phyloP scores from a whole-genome alignment of 2,888 invertebrate species.

The Aricia artaxerxes region DNA sequence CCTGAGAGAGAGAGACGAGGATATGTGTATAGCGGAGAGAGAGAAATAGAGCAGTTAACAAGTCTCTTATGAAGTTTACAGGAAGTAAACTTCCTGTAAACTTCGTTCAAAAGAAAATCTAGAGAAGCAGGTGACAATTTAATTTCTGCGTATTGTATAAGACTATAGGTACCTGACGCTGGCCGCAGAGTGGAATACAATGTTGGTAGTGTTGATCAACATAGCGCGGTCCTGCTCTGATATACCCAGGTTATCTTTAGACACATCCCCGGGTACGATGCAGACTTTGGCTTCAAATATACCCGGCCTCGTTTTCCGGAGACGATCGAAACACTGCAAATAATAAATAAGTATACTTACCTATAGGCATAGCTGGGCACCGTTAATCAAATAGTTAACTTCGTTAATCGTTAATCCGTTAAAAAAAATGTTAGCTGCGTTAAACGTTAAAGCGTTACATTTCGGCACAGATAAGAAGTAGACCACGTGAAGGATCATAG shows the following conservation, averaged over 20 bases:
- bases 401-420: too few species aligned
- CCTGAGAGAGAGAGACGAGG: slow-evolving; percentile 58
- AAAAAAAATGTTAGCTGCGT: too few species aligned
- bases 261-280: slow-evolving; percentile 83
- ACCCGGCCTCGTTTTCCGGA: slow-evolving; percentile 79
- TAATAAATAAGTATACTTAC: too few species aligned
- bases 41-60: slow-evolving; percentile 45
- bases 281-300: slow-evolving; percentile 81
- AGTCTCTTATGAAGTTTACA: background rate
- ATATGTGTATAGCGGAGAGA: background rate
- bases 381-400: too few species aligned
- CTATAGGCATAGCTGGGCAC: too few species aligned
- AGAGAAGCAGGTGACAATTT: background rate
- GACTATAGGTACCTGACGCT: slow-evolving; percentile 80
- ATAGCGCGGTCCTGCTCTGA: slow-evolving; percentile 71
- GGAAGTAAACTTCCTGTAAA: too few species aligned
- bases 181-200: slow-evolving; percentile 90
- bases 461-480: too few species aligned
- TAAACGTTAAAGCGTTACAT: too few species aligned
- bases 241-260: slow-evolving; percentile 78
- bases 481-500: too few species aligned
- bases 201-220: slow-evolving; percentile 80
- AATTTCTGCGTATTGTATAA: background rate
- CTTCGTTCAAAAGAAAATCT: background rate
- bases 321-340: slow-evolving; percentile 82